Percentiles rank a stretch among this genome's conserved stretches.
These are phyloP conservation scores for Megastigmus dorsalis DNA, from an alignment of 2,888 invertebrate species.

Conservation along the genomic window DNA sequence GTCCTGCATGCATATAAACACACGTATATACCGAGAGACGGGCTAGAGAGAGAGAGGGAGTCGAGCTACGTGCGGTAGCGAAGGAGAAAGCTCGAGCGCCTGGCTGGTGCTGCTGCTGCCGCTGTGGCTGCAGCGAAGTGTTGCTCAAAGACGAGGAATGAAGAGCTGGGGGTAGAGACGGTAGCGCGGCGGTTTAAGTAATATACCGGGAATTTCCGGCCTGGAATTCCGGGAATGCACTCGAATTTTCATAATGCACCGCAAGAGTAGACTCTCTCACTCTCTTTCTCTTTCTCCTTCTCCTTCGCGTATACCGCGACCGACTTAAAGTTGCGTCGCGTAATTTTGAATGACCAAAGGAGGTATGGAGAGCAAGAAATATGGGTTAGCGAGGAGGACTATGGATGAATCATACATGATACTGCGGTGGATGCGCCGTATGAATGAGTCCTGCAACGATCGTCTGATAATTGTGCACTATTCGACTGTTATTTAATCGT, in stretches of 20 bases:
- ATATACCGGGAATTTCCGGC: slow-evolving; percentile 35
- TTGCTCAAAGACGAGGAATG: slow-evolving; percentile 23
- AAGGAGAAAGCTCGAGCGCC: not conserved
- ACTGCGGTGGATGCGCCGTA: too few relatives aligned
- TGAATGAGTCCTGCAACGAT: too few relatives aligned
- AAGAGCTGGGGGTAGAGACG: not conserved
- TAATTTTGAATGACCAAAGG: not conserved
- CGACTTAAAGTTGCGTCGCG: slow-evolving; percentile 7
- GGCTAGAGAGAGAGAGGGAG: not conserved
- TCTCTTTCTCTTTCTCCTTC: too few relatives aligned
- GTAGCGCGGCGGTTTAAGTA: slow-evolving; percentile 1
- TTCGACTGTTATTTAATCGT: too few relatives aligned
- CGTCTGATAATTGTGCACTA: too few relatives aligned
- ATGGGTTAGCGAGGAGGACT: not conserved
- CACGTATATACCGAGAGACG: not conserved
- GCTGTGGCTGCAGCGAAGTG: slow-evolving; percentile 16
- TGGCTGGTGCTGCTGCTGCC: not conserved
- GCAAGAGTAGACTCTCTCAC: too few relatives aligned
- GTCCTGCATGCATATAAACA: not conserved
- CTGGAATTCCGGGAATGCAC: slow-evolving; percentile 32
- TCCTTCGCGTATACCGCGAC: not conserved
- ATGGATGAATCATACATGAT: too few relatives aligned
- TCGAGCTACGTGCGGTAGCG: too few relatives aligned
- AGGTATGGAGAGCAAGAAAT: not conserved
- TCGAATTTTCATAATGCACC: slow-evolving; percentile 40